Percentiles rank a stretch among this genome's conserved stretches.
Conservation (phyloP, 2,797 vertebrate species). For the Cetoscarus ocellatus region DNA sequence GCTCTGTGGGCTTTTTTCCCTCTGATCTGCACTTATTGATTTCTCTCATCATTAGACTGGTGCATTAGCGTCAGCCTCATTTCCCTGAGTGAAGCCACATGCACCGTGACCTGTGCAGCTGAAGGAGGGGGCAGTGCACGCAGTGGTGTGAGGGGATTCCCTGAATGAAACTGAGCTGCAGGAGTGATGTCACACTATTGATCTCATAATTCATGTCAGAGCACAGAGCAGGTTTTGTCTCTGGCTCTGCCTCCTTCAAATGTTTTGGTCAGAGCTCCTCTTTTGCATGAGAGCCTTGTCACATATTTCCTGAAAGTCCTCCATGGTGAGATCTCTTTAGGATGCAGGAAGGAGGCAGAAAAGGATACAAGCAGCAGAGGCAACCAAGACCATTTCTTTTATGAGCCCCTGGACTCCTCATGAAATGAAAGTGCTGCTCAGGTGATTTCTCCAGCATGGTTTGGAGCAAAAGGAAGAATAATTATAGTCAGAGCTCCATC, state of each 20-base stretch:
- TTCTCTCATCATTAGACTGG: slow-evolving; percentile 42
- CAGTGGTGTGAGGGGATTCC: slow-evolving; percentile 60
- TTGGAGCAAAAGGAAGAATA: neutral
- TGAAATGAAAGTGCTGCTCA: slow-evolving; percentile 30
- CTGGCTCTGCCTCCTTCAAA: slow-evolving; percentile 3
- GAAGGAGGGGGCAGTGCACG: neutral
- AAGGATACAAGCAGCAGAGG: neutral
- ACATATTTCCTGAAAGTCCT: neutral
- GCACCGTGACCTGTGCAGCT: slow-evolving; percentile 25
- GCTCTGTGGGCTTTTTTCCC: neutral
- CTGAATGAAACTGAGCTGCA: slow-evolving; percentile 55
- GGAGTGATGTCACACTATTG: slow-evolving; percentile 42
- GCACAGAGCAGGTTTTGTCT: neutral
- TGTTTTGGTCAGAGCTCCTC: neutral
- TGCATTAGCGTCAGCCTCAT: slow-evolving; percentile 59
- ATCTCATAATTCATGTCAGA: slow-evolving; percentile 7
- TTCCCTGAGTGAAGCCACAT: slow-evolving; percentile 33
- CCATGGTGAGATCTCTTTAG: neutral
- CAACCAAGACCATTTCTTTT: slow-evolving; percentile 24
- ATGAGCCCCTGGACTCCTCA: slow-evolving; percentile 14
- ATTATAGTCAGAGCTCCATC: slow-evolving; percentile 45
- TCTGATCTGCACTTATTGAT: slow-evolving; percentile 49
- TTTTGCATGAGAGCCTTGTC: neutral
- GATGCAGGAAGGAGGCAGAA: neutral
- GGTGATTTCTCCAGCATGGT: slow-evolving; percentile 4